phyloP scores from a whole-genome alignment of 2,113 vertebrate genomes.

The Cinclus cinclus region DNA sequence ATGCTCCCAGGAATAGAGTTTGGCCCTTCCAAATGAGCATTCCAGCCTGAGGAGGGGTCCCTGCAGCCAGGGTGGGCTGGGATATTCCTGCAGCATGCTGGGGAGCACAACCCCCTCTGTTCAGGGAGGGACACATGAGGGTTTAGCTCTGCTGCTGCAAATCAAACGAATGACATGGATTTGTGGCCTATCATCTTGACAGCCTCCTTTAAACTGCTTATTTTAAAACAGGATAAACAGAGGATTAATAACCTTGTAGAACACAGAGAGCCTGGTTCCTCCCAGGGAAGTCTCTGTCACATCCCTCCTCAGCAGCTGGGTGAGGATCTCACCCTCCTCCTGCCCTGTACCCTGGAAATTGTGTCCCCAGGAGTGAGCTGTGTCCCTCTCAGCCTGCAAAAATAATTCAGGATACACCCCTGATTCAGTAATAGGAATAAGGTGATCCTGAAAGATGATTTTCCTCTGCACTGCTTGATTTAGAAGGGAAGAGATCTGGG shows the following conservation, averaged over 20 bases:
- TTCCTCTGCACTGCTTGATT: not conserved
- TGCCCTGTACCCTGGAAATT: not conserved
- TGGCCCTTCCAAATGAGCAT: not conserved
- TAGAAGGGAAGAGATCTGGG: not conserved
- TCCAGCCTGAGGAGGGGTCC: not conserved
- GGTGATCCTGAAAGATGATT: not conserved
- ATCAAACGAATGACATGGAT: slow-evolving; percentile 50
- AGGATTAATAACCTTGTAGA: slow-evolving; percentile 52
- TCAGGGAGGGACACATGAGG: not conserved
- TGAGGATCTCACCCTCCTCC: not conserved
- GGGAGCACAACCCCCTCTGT: not conserved
- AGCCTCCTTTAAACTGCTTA: slow-evolving; percentile 62
- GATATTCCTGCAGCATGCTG: accelerated
- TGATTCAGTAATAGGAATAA: accelerated
- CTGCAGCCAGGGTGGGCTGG: not conserved
- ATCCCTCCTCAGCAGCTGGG: not conserved
- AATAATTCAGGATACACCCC: accelerated
- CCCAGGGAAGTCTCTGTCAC: not conserved
- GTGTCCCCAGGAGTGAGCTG: not conserved
- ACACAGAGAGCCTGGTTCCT: not conserved
- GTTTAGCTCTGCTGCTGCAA: slow-evolving; percentile 37
- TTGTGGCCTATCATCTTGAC: slow-evolving; percentile 60
- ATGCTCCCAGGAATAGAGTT: accelerated
- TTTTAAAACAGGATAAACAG: slow-evolving; percentile 65
- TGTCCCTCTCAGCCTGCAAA: not conserved